A percentile compares a stretch with the other conserved stretches of the same genome.
Conservation (phyloP, 2,113 vertebrate genomes). For the Cichladusa arquata region DNA sequence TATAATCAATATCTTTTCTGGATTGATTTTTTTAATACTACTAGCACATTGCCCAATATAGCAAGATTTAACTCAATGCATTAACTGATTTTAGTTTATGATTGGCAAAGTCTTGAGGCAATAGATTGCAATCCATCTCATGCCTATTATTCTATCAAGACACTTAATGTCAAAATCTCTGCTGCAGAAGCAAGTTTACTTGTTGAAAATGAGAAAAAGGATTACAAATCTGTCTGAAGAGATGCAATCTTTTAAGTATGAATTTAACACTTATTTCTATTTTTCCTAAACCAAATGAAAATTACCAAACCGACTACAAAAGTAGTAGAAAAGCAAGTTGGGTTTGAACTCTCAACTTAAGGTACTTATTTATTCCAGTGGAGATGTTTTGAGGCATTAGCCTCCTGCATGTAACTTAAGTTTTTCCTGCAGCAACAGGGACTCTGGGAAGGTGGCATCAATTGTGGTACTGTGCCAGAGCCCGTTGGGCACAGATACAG, state of each 20-base stretch:
- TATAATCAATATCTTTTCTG: conserved; percentile 65
- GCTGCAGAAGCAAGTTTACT: conserved; percentile 38
- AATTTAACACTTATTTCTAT: neutral
- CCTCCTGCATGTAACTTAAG: neutral
- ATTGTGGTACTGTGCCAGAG: neutral
- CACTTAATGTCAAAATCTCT: conserved; percentile 52
- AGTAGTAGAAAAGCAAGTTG: neutral
- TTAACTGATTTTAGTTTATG: conserved; percentile 64
- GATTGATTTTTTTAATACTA: conserved; percentile 65
- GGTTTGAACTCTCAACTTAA: neutral
- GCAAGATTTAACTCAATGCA: conserved; percentile 50
- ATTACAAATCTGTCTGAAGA: conserved; percentile 31
- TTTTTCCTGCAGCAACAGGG: neutral
- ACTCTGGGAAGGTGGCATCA: neutral
- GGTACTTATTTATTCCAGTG: neutral
- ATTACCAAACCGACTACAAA: neutral
- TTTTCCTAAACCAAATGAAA: conserved; percentile 17
- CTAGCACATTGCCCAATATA: conserved; percentile 16
- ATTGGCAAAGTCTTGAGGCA: conserved; percentile 63
- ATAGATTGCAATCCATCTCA: conserved; percentile 52
- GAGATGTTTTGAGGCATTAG: neutral
- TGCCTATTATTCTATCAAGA: conserved; percentile 56
- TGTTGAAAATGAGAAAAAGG: conserved; percentile 18
- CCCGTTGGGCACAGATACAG: neutral
- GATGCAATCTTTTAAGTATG: neutral